Conservation (phyloP, 2,797 vertebrate species). For the Neomorphus geoffroyi region DNA sequence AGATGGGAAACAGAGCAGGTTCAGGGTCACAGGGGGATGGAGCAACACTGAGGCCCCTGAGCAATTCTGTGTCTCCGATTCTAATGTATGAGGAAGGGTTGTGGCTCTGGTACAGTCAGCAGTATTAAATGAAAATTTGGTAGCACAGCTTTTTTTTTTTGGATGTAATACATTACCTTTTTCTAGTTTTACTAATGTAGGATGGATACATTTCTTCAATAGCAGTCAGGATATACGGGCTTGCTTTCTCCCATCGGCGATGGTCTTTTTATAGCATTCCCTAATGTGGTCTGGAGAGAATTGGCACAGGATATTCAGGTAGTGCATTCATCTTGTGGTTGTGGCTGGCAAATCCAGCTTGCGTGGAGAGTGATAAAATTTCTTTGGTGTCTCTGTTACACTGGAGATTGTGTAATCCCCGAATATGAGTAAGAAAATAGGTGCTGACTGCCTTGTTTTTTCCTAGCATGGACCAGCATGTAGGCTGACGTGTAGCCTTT, state of each 20-base stretch:
- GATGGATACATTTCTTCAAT: neutral
- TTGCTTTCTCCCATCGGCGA: neutral
- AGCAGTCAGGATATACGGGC: neutral
- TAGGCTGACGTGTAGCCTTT: neutral
- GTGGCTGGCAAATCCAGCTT: neutral
- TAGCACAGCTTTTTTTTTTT: neutral
- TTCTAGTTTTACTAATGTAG: neutral
- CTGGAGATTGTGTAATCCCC: too few species aligned
- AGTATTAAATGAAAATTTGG: neutral
- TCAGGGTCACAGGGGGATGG: accelerated
- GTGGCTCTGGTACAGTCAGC: neutral
- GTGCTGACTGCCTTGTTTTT: neutral
- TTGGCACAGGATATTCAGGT: neutral
- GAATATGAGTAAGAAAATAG: neutral
- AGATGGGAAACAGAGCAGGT: neutral
- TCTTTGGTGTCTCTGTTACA: neutral
- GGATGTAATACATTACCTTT: neutral
- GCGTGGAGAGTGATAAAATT: neutral
- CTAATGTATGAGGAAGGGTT: neutral
- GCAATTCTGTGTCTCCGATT: neutral
- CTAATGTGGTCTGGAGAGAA: neutral
- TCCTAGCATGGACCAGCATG: neutral
- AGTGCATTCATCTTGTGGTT: neutral
- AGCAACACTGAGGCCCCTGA: accelerated
- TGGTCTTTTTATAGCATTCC: neutral